Conservation (phyloP, 2,797 vertebrate genomes). For the Micromesistius poutassou region DNA sequence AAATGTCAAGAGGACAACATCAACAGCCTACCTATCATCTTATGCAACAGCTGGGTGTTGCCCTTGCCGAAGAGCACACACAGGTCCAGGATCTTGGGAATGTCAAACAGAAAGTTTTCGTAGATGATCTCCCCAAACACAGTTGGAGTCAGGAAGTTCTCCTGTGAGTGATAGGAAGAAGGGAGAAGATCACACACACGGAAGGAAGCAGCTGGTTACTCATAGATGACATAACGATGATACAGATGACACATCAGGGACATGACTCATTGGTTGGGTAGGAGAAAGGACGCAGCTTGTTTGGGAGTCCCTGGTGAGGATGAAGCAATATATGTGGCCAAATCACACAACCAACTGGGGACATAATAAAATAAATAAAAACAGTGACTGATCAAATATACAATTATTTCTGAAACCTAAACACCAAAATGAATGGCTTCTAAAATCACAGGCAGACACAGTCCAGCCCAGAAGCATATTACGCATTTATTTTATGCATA, state of each 20-base stretch:
- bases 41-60: constrained; percentile 84
- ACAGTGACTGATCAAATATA: no score
- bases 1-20: neutral
- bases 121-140: constrained; percentile 96
- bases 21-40: constrained; percentile 86
- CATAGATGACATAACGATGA: neutral
- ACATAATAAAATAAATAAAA: no score
- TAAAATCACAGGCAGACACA: no score
- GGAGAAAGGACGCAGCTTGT: neutral
- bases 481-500: no score
- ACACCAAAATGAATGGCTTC: no score
- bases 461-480: no score
- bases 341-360: no score
- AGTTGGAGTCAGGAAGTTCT: constrained; percentile 86
- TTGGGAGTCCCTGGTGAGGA: neutral
- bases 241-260: neutral
- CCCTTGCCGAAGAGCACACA: constrained; percentile 95
- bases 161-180: constrained; percentile 63
- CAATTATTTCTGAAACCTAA: no score
- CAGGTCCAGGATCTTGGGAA: constrained; percentile 95
- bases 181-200: neutral
- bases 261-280: neutral
- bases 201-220: neutral
- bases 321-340: no score
- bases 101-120: constrained; percentile 94